A percentile compares a stretch with the other conserved stretches of the same genome.
phyloP scores from a whole-genome alignment of 2,888 invertebrate genomes.

The Coleophora flavipennella region DNA sequence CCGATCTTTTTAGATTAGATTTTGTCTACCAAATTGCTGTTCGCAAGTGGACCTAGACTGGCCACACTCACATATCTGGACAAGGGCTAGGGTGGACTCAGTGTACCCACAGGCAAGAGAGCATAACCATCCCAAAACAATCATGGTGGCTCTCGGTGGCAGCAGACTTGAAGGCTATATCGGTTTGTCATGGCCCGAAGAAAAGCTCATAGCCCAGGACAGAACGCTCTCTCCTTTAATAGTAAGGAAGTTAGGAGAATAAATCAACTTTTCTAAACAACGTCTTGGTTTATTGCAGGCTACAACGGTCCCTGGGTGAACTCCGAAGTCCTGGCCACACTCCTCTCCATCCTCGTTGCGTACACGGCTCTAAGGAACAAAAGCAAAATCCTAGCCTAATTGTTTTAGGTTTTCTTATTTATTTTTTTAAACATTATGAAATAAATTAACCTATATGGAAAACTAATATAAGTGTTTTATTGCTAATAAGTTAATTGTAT shows the following conservation, averaged over 20 bases:
- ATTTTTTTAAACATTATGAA: constrained; percentile 34
- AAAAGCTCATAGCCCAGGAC: no score
- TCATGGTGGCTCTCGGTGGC: no score
- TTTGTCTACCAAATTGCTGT: no score
- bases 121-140: no score
- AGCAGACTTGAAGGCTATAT: no score
- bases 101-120: no score
- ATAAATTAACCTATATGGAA: constrained; percentile 34
- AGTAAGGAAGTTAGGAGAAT: background rate
- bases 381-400: constrained; percentile 81
- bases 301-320: constrained; percentile 95
- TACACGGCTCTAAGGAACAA: constrained; percentile 91
- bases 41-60: no score
- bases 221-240: background rate
- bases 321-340: constrained; percentile 90
- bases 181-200: no score
- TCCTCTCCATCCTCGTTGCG: constrained; percentile 82
- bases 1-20: no score
- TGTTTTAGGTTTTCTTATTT: constrained; percentile 12
- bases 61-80: no score
- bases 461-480: background rate
- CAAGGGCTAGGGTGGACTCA: no score
- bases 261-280: background rate
- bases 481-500: no score
- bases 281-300: constrained; percentile 53